phyloP scores from a whole-genome alignment of 2,113 vertebrate genomes.

The Lycaon pictus region DNA sequence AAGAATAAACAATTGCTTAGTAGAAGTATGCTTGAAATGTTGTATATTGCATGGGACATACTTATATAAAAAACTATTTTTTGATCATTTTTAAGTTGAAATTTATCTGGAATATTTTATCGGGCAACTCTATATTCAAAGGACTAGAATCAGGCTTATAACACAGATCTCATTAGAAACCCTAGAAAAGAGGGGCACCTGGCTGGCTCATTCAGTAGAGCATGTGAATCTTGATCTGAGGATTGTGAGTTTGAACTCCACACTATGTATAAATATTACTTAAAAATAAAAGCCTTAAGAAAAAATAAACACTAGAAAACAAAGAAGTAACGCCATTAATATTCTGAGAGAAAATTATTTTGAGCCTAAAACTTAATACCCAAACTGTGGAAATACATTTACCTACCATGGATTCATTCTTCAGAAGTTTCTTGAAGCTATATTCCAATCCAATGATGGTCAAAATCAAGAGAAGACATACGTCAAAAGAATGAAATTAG shows the following conservation, averaged over 20 bases:
- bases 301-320: not conserved
- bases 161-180: slow-evolving; percentile 8
- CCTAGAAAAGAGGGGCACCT: not conserved
- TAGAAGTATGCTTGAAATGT: not conserved
- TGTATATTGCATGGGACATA: not conserved
- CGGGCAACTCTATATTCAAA: not conserved
- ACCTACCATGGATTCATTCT: slow-evolving; percentile 6
- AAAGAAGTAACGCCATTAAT: not conserved
- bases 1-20: not conserved
- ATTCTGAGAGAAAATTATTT: slow-evolving; percentile 20
- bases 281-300: not conserved
- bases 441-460: slow-evolving; percentile 36
- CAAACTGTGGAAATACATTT: slow-evolving; percentile 2
- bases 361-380: slow-evolving; percentile 21
- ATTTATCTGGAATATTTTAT: not conserved
- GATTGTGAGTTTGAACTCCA: not conserved
- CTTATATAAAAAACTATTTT: not conserved
- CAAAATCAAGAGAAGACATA: slow-evolving; percentile 55
- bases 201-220: not conserved
- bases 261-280: not conserved
- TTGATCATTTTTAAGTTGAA: not conserved
- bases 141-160: not conserved
- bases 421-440: slow-evolving; percentile 45
- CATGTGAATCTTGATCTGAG: not conserved
- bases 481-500: slow-evolving; percentile 41